Evolutionary conservation across 2,888 invertebrate species (phyloP), one percentile per base, ranked within the genome.

Genomic region (Reticulitermes lucifugus): DNA sequence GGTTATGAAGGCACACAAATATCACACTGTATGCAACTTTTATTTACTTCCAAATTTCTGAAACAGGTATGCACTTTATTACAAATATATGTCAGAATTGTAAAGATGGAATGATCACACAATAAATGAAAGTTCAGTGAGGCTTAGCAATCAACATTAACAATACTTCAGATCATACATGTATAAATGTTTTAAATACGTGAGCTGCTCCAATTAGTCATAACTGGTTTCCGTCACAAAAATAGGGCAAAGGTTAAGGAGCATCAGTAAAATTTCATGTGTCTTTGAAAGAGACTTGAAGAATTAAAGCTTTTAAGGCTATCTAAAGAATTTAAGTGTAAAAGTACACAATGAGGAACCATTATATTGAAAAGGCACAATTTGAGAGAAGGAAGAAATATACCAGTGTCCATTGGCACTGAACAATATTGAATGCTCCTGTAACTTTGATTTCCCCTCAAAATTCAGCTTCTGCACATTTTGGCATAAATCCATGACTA

Each of bases 401-500:
- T 18, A 55, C 14, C 7, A 18, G 4, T 55, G 55, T 55, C 5
- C 5, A 18, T 2, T 55, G 55, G 55, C 18, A 55, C 18, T 18
- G 18, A 18, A 18, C 55, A 65, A n/a, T n/a, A 25, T 2, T 65
- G 65, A n/a, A 65, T 65, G 65, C 65, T 65, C 65, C 14, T 25
- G 12, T 25, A 65, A n/a, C 25, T 65, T 65, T 6, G 22, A 60
- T 60, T 60, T 59, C 14, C 35, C 18, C 41, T 14, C 25, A 10
- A 41, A 41, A 73, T 18, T 55, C 46, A 12, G 22, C 14, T 59
- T 51, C 80, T 80, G 80, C 80, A 80, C 35, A 60, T 59, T 80
- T 80, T 80, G 80, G 80, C 80, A 35, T 80, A 81, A 41, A 81
- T 81, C 55, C 65, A 65, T 81, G 81, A 81, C 81, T 81, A 81